Conservation (phyloP, 1,140 invertebrate species). For the Phymastichus coffea region DNA sequence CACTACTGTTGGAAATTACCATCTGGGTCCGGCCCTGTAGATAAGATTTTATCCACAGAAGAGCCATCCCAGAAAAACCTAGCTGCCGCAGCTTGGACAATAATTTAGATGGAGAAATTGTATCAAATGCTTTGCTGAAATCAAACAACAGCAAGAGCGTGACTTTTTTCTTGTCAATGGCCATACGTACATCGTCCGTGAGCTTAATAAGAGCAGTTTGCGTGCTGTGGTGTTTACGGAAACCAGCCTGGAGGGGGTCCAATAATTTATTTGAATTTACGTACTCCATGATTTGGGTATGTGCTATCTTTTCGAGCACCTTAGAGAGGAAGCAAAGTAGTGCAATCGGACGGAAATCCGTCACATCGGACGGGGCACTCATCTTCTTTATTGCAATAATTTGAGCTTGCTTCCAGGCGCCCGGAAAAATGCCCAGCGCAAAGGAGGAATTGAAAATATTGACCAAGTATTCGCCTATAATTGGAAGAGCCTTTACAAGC, state of each 20-base stretch:
- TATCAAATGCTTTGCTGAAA: too few relatives aligned
- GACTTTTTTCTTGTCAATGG: slow-evolving; percentile 31
- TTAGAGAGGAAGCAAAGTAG: slow-evolving; percentile 8
- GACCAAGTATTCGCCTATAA: neutral
- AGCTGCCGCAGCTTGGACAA: neutral
- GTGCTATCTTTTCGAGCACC: neutral
- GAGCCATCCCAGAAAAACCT: neutral
- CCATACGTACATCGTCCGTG: slow-evolving; percentile 36
- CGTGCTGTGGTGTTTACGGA: slow-evolving; percentile 34
- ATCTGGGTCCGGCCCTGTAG: neutral
- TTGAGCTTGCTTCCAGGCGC: neutral
- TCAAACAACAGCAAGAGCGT: too few relatives aligned
- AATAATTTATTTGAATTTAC: neutral
- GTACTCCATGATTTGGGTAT: too few relatives aligned
- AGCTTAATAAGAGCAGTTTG: slow-evolving; percentile 36
- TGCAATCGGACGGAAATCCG: slow-evolving; percentile 9
- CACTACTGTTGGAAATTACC: neutral
- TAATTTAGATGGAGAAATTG: neutral
- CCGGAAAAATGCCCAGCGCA: neutral
- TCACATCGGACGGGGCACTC: neutral
- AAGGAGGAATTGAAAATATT: neutral
- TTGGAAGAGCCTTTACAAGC: neutral
- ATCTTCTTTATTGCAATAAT: neutral
- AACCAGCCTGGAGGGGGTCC: slow-evolving; percentile 36
- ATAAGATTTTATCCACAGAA: too few relatives aligned